These are phyloP conservation scores for Parascotia fuliginaria DNA, from an alignment of 2,888 invertebrate species.

Conservation along the genomic window DNA sequence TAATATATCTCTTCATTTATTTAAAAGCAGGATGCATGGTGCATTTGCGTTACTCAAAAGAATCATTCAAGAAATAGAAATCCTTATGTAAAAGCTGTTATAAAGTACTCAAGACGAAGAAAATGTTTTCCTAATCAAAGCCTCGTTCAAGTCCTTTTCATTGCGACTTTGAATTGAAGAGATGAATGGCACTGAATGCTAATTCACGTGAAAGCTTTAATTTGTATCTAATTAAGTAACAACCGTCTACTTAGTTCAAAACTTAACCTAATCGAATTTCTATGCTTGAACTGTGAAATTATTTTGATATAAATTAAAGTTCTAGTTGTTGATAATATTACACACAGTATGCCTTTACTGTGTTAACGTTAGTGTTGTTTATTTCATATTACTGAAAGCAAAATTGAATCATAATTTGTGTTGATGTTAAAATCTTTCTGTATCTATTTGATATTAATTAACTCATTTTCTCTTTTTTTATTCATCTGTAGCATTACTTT, in stretches of 20 bases:
- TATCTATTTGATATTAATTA: too few relatives aligned
- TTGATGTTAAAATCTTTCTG: too few relatives aligned
- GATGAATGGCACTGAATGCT: slow-evolving; percentile 64
- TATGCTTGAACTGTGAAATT: slow-evolving; percentile 2
- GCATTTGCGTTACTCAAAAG: slow-evolving; percentile 16
- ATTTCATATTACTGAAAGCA: too few relatives aligned
- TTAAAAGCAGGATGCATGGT: slow-evolving; percentile 14
- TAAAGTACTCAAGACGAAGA: slow-evolving; percentile 43
- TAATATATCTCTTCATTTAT: neutral
- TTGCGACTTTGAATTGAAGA: slow-evolving; percentile 65
- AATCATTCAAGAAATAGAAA: slow-evolving; percentile 37
- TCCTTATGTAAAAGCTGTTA: slow-evolving; percentile 28
- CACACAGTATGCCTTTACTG: too few relatives aligned
- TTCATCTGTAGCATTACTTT: too few relatives aligned
- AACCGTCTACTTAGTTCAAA: slow-evolving; percentile 31
- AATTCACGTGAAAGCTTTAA: slow-evolving; percentile 53
- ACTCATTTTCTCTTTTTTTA: too few relatives aligned
- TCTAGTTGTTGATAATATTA: neutral
- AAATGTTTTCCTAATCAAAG: slow-evolving; percentile 66
- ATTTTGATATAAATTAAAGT: neutral
- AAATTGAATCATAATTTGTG: too few relatives aligned
- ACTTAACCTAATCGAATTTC: slow-evolving; percentile 24
- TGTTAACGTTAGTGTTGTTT: too few relatives aligned
- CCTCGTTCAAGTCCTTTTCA: slow-evolving; percentile 55
- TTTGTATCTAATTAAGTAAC: slow-evolving; percentile 44